These are phyloP conservation scores for Periophthalmodon schlosseri DNA, from an alignment of 2,113 vertebrate genomes.

Conservation along the genomic window DNA sequence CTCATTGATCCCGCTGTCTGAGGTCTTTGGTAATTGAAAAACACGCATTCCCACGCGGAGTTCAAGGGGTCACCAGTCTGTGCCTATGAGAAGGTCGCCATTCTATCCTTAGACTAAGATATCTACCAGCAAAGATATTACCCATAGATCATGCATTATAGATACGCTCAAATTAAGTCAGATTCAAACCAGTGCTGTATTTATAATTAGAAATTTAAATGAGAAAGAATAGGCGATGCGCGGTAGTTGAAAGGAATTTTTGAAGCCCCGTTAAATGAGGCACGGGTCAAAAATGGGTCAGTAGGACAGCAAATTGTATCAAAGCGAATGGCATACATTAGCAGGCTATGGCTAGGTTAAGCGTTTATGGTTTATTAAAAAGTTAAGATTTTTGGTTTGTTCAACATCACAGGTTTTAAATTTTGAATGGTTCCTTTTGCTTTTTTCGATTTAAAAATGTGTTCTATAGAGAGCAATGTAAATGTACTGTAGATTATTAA, in stretches of 20 bases:
- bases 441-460: background rate
- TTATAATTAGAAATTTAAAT: conserved; percentile 23
- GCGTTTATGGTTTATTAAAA: background rate
- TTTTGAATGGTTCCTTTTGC: background rate
- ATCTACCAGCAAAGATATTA: background rate
- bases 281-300: background rate
- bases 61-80: conserved; percentile 32
- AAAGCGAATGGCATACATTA: background rate
- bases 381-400: background rate
- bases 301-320: background rate
- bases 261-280: background rate
- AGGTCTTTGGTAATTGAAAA: conserved; percentile 54
- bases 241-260: background rate
- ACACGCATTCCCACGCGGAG: conserved; percentile 51
- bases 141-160: background rate
- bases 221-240: background rate
- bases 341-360: background rate
- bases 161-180: background rate
- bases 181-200: background rate
- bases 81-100: background rate
- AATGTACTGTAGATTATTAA: too few species aligned
- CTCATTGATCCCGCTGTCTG: conserved; percentile 57
- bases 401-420: background rate
- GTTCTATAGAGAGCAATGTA: too few species aligned
- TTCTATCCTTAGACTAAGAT: background rate